Percentiles rank a stretch among this genome's conserved stretches.
phyloP scores from a whole-genome alignment of 2,797 vertebrate species.

The Dallia pectoralis region DNA sequence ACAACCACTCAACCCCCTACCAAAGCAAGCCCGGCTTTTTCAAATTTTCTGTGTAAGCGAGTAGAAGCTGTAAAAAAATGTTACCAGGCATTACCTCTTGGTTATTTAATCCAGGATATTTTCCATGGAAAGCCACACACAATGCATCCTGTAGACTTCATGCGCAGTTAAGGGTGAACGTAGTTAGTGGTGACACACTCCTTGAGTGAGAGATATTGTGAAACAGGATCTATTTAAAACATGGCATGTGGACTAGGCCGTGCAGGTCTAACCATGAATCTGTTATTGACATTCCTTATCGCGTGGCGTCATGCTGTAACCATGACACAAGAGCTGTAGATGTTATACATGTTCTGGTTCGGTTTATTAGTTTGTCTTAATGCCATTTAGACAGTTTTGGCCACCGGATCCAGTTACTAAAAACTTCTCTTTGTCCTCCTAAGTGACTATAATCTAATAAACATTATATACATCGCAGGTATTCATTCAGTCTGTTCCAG shows the following conservation, averaged over 20 bases:
- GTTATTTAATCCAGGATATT: slow-evolving; percentile 7
- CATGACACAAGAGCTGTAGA: background rate
- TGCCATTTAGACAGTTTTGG: slow-evolving; percentile 15
- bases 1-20: slow-evolving; percentile 7
- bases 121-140: slow-evolving; percentile 14
- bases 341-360: slow-evolving; percentile 2
- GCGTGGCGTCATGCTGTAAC: background rate
- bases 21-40: slow-evolving; percentile 14
- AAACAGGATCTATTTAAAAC: background rate
- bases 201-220: background rate
- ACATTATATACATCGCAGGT: slow-evolving; percentile 49
- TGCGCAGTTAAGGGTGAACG: background rate
- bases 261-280: background rate
- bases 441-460: slow-evolving; percentile 44
- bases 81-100: slow-evolving; percentile 11
- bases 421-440: slow-evolving; percentile 21
- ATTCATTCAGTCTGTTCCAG: slow-evolving; percentile 35
- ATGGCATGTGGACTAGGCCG: background rate
- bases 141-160: background rate
- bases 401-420: slow-evolving; percentile 45
- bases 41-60: slow-evolving; percentile 12
- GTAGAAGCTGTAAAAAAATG: slow-evolving; percentile 20
- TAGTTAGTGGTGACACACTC: background rate
- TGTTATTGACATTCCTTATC: slow-evolving; percentile 11
- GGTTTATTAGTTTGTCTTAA: slow-evolving; percentile 25